A percentile compares a stretch with the other conserved stretches of the same genome.
These are phyloP conservation scores for Linhomoeus sp. DNA, from an alignment of 2,888 invertebrate species.

Conservation along the genomic window DNA sequence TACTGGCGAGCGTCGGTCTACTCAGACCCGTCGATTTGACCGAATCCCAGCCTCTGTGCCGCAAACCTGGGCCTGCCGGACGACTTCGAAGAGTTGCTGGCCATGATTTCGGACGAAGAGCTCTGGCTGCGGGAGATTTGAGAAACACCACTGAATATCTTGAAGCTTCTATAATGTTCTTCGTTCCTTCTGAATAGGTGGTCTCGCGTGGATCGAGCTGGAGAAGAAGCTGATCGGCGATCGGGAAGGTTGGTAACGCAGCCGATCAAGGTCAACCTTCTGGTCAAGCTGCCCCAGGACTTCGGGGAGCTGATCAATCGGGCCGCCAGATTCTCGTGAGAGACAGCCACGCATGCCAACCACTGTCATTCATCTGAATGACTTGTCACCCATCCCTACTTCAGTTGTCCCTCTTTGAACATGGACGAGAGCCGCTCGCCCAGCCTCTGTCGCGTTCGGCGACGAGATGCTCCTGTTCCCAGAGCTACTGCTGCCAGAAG, in stretches of 20 bases:
- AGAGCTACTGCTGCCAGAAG: conserved; percentile 87
- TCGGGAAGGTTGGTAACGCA: conserved; percentile 20
- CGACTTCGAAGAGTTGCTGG: conserved; percentile 41
- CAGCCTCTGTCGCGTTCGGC: conserved; percentile 88
- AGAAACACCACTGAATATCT: too few species aligned
- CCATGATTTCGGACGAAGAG: conserved; percentile 30
- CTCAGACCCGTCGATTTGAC: conserved; percentile 47
- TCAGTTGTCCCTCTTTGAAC: conserved; percentile 15
- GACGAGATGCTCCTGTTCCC: conserved; percentile 84
- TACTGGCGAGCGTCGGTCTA: too few species aligned
- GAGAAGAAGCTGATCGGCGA: too few species aligned
- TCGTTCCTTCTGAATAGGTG: too few species aligned
- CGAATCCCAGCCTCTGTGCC: conserved; percentile 63
- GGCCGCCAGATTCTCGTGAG: conserved; percentile 53
- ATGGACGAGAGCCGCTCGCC: conserved; percentile 55
- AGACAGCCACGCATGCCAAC: background rate
- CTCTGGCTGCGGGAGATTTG: background rate
- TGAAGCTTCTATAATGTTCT: too few species aligned
- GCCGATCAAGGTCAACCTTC: conserved; percentile 31
- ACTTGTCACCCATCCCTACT: background rate
- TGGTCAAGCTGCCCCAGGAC: conserved; percentile 66
- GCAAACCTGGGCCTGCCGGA: conserved; percentile 58
- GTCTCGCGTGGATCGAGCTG: too few species aligned
- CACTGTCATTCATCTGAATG: background rate
- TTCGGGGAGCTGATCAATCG: conserved; percentile 89